These are phyloP conservation scores for Eurytoma adleriae DNA, from an alignment of 2,888 invertebrate species.

Conservation along the genomic window DNA sequence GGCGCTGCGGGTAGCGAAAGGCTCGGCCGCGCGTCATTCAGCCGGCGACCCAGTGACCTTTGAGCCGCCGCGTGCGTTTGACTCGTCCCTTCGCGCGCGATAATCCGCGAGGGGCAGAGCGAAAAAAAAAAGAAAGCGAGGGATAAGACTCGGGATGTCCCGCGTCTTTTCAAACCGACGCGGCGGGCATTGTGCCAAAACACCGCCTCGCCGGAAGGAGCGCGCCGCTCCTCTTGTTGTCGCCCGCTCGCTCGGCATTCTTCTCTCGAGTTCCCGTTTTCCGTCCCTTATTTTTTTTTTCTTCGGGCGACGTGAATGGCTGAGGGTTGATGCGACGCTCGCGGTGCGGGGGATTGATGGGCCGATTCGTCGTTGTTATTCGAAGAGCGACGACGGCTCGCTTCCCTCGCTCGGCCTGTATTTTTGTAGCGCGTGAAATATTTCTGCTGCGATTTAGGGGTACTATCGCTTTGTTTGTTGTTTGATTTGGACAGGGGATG, in stretches of 20 bases:
- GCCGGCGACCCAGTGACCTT: constrained; percentile 44
- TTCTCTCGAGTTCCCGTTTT: not conserved
- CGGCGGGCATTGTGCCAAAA: constrained; percentile 32
- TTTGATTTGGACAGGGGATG: no score
- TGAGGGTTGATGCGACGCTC: no score
- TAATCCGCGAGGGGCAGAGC: not conserved
- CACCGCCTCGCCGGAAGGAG: not conserved
- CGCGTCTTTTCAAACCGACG: constrained; percentile 10
- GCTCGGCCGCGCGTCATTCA: constrained; percentile 6
- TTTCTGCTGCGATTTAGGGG: no score
- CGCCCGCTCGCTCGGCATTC: not conserved
- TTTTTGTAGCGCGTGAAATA: no score
- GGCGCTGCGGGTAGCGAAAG: no score
- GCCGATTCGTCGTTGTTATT: no score
- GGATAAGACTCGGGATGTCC: not conserved
- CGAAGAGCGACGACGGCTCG: no score
- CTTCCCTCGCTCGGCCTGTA: no score
- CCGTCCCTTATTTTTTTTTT: no score
- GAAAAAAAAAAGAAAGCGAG: not conserved
- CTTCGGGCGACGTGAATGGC: no score
- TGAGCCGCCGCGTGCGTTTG: constrained; percentile 7
- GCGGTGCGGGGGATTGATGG: no score
- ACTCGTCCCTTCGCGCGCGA: not conserved
- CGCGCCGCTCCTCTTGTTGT: not conserved
- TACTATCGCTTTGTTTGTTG: no score